Conservation (phyloP, 1,140 invertebrate species). For the Zelostemma sp. region DNA sequence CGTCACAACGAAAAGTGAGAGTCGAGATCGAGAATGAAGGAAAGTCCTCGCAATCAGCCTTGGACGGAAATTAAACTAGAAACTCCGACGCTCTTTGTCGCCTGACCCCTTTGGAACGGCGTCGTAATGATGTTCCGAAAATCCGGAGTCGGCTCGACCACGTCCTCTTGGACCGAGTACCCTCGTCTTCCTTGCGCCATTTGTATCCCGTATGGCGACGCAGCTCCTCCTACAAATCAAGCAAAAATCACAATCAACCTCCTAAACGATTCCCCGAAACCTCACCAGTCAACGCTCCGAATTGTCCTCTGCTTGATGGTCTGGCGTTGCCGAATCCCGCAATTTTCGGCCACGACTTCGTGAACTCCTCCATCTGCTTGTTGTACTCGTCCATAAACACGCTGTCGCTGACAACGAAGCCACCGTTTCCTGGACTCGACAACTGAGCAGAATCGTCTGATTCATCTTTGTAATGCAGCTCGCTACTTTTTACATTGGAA, state of each 20-base stretch:
- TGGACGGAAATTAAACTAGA: neutral
- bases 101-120: conserved; percentile 11
- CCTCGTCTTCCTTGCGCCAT: conserved; percentile 45
- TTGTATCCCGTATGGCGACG: conserved; percentile 12
- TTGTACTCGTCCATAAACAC: conserved; percentile 57
- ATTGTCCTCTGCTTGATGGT: neutral
- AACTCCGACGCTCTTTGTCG: neutral
- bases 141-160: conserved; percentile 38
- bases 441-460: too few relatives aligned
- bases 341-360: conserved; percentile 56
- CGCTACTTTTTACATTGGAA: neutral
- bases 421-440: conserved; percentile 40
- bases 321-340: conserved; percentile 7
- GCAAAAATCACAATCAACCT: too few relatives aligned
- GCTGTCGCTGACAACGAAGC: conserved; percentile 54
- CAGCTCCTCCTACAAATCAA: conserved; percentile 2
- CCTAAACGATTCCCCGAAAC: too few relatives aligned
- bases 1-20: too few relatives aligned
- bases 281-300: neutral
- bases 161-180: conserved; percentile 51
- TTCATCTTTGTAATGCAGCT: conserved; percentile 12
- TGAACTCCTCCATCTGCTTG: conserved; percentile 55
- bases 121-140: conserved; percentile 35
- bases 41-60: neutral
- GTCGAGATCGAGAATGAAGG: too few relatives aligned